Conservation (phyloP, 2,888 invertebrate genomes). For the Trissolcus brochymenae region DNA sequence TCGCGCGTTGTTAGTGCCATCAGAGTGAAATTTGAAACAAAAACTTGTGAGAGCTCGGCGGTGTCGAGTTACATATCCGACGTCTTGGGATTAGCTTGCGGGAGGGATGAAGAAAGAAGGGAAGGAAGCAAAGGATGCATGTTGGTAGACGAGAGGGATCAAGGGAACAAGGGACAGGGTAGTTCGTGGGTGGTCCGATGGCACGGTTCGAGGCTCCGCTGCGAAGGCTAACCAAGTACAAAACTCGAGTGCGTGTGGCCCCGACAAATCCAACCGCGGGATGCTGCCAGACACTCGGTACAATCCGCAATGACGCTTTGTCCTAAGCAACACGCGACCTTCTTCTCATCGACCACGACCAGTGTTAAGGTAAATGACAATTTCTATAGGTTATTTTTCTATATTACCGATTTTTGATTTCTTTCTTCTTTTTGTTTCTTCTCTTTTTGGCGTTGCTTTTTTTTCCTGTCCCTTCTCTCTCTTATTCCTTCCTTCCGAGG, state of each 20-base stretch:
- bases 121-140: conserved; percentile 1
- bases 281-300: conserved; percentile 36
- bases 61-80: not conserved
- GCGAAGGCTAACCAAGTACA: conserved; percentile 28
- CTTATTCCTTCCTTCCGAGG: not conserved
- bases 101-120: conserved; percentile 21
- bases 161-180: conserved; percentile 44
- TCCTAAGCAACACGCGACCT: conserved; percentile 64
- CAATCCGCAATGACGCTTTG: conserved; percentile 32
- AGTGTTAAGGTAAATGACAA: conserved; percentile 10
- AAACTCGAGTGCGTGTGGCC: conserved; percentile 50
- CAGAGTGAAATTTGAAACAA: too few species aligned
- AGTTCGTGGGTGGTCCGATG: conserved; percentile 52
- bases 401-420: not conserved
- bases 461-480: not conserved
- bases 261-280: conserved; percentile 43
- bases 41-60: too few species aligned
- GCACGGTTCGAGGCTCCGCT: conserved; percentile 15
- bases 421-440: not conserved
- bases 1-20: not conserved
- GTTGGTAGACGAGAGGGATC: conserved; percentile 38
- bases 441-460: not conserved
- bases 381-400: conserved; percentile 17
- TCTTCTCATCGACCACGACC: not conserved
- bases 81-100: not conserved